A percentile compares a stretch with the other conserved stretches of the same genome.
phyloP scores from a whole-genome alignment of 2,797 vertebrate species.

The Pagetopsis macropterus region DNA sequence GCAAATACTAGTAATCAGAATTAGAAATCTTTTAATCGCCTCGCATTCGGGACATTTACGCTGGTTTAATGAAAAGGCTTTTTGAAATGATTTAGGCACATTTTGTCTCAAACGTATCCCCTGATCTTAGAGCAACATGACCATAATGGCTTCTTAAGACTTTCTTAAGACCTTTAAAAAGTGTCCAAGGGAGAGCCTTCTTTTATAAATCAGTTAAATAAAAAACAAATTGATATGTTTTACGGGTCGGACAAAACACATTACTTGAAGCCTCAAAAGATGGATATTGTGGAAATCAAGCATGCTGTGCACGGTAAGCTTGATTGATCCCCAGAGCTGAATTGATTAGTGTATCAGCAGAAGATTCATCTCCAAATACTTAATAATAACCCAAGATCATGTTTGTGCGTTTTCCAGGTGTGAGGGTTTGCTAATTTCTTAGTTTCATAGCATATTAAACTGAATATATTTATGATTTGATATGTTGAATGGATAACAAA shows the following conservation, averaged over 20 bases:
- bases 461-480: neutral
- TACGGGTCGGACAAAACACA: neutral
- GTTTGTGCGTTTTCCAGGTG: neutral
- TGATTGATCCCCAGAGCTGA: constrained; percentile 10
- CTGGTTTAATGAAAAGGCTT: neutral
- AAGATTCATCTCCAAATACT: neutral
- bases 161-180: neutral
- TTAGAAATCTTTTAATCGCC: neutral
- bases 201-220: neutral
- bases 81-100: neutral
- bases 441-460: neutral
- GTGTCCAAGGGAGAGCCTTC: constrained; percentile 1
- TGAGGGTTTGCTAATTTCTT: neutral
- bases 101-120: neutral
- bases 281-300: no score
- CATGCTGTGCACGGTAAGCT: neutral
- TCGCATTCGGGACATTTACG: no score
- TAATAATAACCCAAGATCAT: neutral
- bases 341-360: neutral
- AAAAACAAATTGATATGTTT: neutral
- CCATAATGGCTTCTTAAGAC: neutral
- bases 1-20: neutral
- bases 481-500: neutral
- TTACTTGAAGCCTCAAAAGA: no score
- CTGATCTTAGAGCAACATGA: neutral